A percentile compares a stretch with the other conserved stretches of the same genome.
Evolutionary conservation across 2,113 vertebrate species (phyloP).

Genomic region (Jaculus jaculus): DNA sequence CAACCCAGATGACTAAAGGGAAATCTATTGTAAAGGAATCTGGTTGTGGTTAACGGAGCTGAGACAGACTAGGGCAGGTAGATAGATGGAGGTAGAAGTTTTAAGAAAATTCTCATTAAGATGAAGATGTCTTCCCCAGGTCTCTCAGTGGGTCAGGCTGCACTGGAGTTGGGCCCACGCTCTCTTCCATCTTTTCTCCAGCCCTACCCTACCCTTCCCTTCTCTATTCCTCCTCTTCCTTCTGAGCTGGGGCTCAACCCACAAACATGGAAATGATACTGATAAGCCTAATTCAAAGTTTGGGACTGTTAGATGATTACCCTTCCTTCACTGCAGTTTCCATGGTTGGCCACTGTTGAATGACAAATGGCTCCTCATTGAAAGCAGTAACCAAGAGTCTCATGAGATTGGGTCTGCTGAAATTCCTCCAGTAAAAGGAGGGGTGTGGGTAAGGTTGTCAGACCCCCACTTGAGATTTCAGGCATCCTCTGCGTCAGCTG

Average conservation of each 20-base stretch:
- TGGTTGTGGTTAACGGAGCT: neutral
- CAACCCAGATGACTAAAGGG: neutral
- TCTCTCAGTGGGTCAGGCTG: neutral
- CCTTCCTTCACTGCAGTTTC: neutral
- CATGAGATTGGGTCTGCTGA: no score
- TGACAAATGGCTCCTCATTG: no score
- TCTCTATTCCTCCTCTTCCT: neutral
- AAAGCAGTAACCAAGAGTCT: no score
- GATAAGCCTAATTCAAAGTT: neutral
- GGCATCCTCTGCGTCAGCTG: no score
- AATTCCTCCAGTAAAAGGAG: no score
- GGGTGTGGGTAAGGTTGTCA: no score
- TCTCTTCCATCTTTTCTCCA: neutral
- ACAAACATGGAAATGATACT: neutral
- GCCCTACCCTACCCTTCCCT: neutral
- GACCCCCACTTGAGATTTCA: no score
- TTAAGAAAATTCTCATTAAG: neutral
- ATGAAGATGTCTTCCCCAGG: neutral
- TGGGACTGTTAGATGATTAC: neutral
- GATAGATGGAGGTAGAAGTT: constrained; percentile 61
- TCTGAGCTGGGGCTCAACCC: neutral
- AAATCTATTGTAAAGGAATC: neutral
- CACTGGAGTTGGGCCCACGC: neutral
- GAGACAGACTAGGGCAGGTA: neutral
- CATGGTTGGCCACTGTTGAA: neutral